Conservation (phyloP, 2,888 invertebrate genomes). For the Andrena bucephala region DNA sequence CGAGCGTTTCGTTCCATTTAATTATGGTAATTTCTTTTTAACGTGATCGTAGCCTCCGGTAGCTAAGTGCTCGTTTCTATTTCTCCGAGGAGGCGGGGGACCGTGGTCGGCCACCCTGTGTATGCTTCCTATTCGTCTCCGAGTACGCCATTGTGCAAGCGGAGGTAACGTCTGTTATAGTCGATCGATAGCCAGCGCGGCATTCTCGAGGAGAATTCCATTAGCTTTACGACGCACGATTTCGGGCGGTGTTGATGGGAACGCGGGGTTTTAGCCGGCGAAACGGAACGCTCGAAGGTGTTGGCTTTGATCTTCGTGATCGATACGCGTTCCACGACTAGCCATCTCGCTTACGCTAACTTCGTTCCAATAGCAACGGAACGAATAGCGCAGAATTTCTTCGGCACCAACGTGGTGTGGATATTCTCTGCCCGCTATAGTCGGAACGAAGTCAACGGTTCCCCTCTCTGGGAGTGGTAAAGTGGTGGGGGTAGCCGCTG, state of each 20-base stretch:
- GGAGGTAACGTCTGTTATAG: constrained; percentile 39
- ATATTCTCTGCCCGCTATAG: neutral
- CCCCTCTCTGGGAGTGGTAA: no score
- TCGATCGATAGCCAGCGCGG: constrained; percentile 40
- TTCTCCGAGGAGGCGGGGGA: constrained; percentile 14
- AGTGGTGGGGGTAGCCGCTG: no score
- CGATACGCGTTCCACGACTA: neutral
- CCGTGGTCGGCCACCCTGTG: constrained; percentile 25
- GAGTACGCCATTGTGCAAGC: constrained; percentile 19
- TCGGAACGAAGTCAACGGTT: neutral
- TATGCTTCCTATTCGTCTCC: constrained; percentile 29
- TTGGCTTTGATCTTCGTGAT: constrained; percentile 6
- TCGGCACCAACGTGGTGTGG: neutral
- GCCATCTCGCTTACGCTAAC: neutral
- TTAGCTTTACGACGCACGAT: constrained; percentile 51
- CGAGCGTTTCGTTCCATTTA: neutral
- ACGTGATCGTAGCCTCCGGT: neutral
- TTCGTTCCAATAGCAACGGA: neutral
- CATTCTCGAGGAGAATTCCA: constrained; percentile 47
- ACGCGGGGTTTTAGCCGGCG: constrained; percentile 15
- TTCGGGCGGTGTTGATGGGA: constrained; percentile 39
- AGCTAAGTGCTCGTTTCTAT: constrained; percentile 4
- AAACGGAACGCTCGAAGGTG: constrained; percentile 11
- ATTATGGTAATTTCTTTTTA: neutral
- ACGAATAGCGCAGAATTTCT: neutral